phyloP scores from a whole-genome alignment of 2,797 vertebrate species.

The Microctenopoma lineatum region DNA sequence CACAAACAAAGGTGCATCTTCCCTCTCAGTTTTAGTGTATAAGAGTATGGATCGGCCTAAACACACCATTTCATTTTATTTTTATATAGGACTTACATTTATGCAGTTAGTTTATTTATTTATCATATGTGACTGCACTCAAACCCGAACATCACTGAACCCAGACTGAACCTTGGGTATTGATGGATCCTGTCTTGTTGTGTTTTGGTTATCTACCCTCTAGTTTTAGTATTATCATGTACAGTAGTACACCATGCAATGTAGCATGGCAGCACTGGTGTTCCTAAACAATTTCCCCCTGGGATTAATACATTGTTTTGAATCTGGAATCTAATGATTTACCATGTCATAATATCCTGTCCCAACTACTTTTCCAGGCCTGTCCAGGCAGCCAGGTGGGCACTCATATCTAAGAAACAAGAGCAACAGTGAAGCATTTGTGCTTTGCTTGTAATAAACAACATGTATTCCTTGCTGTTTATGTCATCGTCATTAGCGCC shows the following conservation, averaged over 20 bases:
- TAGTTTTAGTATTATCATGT: background rate
- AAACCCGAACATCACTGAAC: no score
- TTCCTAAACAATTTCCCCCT: no score
- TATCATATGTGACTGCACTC: no score
- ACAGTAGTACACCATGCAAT: background rate
- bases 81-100: no score
- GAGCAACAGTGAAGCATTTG: background rate
- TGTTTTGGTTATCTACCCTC: no score
- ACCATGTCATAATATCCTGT: conserved; percentile 97
- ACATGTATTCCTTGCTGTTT: background rate
- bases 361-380: conserved; percentile 92
- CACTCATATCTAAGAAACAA: conserved; percentile 91
- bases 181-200: no score
- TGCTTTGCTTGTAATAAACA: background rate
- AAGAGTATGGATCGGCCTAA: no score
- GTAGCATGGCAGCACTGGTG: background rate
- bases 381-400: conserved; percentile 92
- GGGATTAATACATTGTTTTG: no score
- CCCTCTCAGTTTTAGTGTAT: no score
- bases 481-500: background rate
- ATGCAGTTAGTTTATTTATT: no score
- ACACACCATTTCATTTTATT: no score
- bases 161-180: no score
- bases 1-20: background rate
- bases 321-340: conserved; percentile 44